phyloP scores from a whole-genome alignment of 2,797 vertebrate genomes.

The Pitangus sulphuratus region DNA sequence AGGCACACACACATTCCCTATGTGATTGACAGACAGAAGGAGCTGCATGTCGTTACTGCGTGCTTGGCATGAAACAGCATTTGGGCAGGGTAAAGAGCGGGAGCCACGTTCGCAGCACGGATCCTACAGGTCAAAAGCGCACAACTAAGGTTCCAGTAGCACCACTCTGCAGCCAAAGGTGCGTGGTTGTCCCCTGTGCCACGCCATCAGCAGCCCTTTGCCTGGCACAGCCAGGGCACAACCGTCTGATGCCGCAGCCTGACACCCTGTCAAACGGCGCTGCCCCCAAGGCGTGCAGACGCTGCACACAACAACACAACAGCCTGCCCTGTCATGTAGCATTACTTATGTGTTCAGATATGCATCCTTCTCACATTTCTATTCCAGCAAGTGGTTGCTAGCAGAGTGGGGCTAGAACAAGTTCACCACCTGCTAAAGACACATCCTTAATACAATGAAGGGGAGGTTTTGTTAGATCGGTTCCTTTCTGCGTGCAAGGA shows the following conservation, averaged over 20 bases:
- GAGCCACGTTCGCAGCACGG: rapidly evolving
- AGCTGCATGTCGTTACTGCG: not conserved
- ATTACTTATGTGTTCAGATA: conserved; percentile 49
- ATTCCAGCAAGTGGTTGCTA: conserved; percentile 59
- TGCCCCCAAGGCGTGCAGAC: not conserved
- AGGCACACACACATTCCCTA: not conserved
- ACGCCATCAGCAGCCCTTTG: rapidly evolving
- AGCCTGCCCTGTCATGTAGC: conserved; percentile 57
- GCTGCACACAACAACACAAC: not conserved
- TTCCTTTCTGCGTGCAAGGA: rapidly evolving
- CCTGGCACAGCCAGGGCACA: not conserved
- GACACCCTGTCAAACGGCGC: not conserved
- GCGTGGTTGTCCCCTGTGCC: rapidly evolving
- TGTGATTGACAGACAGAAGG: not conserved
- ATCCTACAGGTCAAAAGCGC: rapidly evolving
- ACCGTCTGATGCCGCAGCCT: not conserved
- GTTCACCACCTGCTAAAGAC: conserved; percentile 44
- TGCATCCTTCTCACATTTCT: conserved; percentile 62
- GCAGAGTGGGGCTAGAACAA: not conserved
- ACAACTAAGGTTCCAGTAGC: rapidly evolving
- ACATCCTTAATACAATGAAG: not conserved
- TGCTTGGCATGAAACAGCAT: not conserved
- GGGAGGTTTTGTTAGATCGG: not conserved
- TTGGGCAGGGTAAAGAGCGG: not conserved
- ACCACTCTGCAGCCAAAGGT: not conserved